Percentiles rank a stretch among this genome's conserved stretches.
Evolutionary conservation across 2,888 invertebrate species (phyloP).

Genomic region (Scrobipalpa atriplicella): DNA sequence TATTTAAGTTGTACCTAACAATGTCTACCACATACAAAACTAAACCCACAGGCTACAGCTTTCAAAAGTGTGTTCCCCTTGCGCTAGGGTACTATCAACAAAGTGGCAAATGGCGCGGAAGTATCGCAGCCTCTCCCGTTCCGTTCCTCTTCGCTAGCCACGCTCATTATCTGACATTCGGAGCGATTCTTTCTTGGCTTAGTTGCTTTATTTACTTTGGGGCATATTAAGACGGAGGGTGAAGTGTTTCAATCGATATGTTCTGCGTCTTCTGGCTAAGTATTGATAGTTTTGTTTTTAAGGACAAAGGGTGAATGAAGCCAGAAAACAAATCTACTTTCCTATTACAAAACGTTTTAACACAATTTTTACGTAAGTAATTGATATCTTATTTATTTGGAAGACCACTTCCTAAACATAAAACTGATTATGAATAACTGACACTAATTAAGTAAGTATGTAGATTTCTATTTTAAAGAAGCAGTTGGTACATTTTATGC

Average conservation of each 20-base stretch:
- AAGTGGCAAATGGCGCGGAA: conserved; percentile 78
- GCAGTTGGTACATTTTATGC: background rate
- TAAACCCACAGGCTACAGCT: background rate
- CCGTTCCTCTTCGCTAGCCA: conserved; percentile 74
- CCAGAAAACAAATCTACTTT: too few relatives aligned
- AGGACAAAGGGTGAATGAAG: too few relatives aligned
- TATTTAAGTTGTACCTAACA: background rate
- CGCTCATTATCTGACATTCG: conserved; percentile 77
- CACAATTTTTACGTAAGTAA: too few relatives aligned
- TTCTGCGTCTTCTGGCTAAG: background rate
- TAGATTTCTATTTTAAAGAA: too few relatives aligned
- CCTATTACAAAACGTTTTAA: too few relatives aligned
- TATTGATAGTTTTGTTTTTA: background rate
- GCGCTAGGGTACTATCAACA: conserved; percentile 75
- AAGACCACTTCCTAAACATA: too few relatives aligned
- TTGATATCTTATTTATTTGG: too few relatives aligned
- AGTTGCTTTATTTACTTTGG: conserved; percentile 76
- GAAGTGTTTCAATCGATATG: background rate
- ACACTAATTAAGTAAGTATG: too few relatives aligned
- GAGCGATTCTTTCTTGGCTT: conserved; percentile 70
- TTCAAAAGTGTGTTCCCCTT: conserved; percentile 46
- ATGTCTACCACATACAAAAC: conserved; percentile 20
- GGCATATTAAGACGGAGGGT: conserved; percentile 16
- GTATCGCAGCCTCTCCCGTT: conserved; percentile 75
- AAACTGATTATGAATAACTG: too few relatives aligned